Evolutionary conservation across 2,888 invertebrate genomes (phyloP).

Genomic region (Heliothis peltigera): DNA sequence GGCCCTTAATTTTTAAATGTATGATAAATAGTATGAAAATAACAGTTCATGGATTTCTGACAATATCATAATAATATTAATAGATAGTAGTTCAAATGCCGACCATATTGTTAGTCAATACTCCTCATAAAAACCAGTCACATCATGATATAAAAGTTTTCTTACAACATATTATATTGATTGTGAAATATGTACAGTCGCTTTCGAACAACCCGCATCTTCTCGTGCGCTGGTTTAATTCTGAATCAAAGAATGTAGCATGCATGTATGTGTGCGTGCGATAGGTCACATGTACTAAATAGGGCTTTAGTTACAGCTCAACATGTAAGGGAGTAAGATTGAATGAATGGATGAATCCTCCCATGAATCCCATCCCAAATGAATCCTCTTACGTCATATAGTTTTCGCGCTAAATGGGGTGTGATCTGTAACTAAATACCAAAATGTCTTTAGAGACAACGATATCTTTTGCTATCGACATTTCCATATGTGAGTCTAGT

Average conservation of each 20-base stretch:
- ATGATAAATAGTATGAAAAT: too few species aligned
- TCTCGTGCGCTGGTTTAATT: background rate
- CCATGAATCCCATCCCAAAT: conserved; percentile 57
- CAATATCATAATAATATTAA: too few species aligned
- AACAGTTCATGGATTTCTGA: too few species aligned
- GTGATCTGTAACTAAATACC: conserved; percentile 17
- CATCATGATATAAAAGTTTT: background rate
- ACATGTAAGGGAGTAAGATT: conserved; percentile 39
- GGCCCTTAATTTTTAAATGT: too few species aligned
- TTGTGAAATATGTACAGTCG: conserved; percentile 12
- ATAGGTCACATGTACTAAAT: conserved; percentile 3
- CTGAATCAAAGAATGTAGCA: background rate
- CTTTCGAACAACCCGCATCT: conserved; percentile 15
- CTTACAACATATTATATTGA: conserved; percentile 1
- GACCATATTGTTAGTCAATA: background rate
- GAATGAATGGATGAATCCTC: too few species aligned
- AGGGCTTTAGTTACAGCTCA: conserved; percentile 15
- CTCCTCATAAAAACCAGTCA: background rate
- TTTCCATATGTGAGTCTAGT: background rate
- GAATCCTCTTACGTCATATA: conserved; percentile 54
- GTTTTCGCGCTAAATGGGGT: conserved; percentile 64
- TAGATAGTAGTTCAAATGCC: background rate
- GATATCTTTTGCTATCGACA: background rate
- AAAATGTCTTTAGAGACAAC: background rate
- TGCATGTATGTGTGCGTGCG: conserved; percentile 7